Conservation (phyloP, 1,140 invertebrate species). For the Arion vulgaris region DNA sequence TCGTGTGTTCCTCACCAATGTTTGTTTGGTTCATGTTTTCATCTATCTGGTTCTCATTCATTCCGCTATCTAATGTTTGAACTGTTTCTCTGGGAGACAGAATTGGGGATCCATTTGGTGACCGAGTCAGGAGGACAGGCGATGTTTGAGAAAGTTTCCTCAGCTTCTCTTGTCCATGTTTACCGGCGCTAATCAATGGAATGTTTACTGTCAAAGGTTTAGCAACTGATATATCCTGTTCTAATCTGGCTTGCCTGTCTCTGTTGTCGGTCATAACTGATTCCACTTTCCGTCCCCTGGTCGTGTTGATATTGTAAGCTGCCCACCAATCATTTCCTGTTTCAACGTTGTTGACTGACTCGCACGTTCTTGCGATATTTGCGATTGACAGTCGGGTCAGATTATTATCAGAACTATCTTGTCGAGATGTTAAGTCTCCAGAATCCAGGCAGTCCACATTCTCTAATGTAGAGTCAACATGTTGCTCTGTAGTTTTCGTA, state of each 20-base stretch:
- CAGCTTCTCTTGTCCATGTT: constrained; percentile 33
- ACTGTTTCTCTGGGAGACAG: background rate
- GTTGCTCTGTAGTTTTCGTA: background rate
- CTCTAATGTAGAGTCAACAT: background rate
- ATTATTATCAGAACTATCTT: too few species aligned
- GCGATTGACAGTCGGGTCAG: background rate
- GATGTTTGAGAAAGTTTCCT: constrained; percentile 20
- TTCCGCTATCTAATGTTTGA: background rate
- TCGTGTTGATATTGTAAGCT: constrained; percentile 11
- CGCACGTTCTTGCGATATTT: background rate
- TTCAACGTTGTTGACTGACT: background rate
- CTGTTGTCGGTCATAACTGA: background rate
- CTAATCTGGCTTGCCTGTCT: background rate
- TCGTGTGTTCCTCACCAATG: background rate
- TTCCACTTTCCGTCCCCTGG: background rate
- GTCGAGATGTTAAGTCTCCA: background rate
- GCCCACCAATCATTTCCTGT: constrained; percentile 20
- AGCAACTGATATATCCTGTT: background rate
- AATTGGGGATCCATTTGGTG: background rate
- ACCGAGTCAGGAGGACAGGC: background rate
- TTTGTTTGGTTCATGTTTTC: background rate
- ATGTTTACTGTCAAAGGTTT: constrained; percentile 10
- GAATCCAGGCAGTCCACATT: background rate
- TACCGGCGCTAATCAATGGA: constrained; percentile 31
- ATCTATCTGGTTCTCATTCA: background rate